phyloP scores from a whole-genome alignment of 2,113 vertebrate species.

The Muntiacus muntjak region DNA sequence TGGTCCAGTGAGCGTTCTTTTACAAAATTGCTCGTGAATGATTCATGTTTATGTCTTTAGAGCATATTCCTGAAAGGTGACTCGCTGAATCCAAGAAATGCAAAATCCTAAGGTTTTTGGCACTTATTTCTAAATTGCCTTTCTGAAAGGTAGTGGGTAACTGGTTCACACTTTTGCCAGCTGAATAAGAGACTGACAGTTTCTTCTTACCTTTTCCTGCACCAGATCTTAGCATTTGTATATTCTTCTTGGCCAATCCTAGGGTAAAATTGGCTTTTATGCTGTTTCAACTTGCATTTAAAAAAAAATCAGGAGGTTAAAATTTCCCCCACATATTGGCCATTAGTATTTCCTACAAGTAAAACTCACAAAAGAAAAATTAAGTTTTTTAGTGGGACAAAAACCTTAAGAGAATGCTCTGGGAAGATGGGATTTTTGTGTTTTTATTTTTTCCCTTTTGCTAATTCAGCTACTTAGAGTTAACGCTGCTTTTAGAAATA shows the following conservation, averaged over 20 bases:
- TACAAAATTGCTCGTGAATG: not conserved
- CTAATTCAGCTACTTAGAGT: not conserved
- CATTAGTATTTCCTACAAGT: not conserved
- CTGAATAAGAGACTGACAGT: not conserved
- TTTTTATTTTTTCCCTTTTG: not conserved
- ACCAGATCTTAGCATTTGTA: not conserved
- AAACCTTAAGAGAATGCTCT: not conserved
- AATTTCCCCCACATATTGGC: not conserved
- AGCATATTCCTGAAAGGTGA: not conserved
- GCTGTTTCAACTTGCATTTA: not conserved
- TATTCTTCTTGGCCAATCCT: not conserved
- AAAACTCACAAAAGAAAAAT: not conserved
- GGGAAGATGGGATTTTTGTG: not conserved
- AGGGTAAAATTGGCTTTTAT: not conserved
- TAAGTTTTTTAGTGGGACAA: not conserved
- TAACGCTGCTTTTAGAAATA: constrained; percentile 16
- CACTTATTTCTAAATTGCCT: not conserved
- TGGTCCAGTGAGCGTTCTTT: not conserved
- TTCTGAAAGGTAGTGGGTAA: not conserved
- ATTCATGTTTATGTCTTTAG: not conserved
- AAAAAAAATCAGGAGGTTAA: not conserved
- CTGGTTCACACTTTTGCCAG: not conserved
- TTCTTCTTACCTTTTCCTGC: not conserved
- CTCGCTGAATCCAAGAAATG: not conserved
- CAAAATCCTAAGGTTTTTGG: not conserved